Evolutionary conservation across 2,888 invertebrate species (phyloP), one percentile per base, ranked within the genome.

Genomic region (Heliothis peltigera): DNA sequence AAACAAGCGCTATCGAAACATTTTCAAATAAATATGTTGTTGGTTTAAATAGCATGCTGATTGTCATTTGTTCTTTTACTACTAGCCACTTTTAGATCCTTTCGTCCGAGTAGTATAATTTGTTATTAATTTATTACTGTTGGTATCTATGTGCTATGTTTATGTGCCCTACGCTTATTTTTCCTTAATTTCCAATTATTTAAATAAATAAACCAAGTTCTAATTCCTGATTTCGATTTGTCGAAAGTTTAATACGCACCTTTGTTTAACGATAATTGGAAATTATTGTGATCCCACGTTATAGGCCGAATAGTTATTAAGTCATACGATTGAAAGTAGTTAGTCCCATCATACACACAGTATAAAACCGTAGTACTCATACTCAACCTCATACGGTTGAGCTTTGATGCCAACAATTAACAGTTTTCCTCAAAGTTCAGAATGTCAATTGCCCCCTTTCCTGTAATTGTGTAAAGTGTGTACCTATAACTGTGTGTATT

Each of bases 401-500:
- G 35, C 35, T 4, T 15, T 35, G 15, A 15, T 35, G 15, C 12
- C 15, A 15, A 35, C 35, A 35, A 12, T 35, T 15, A 35, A 35
- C 35, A 15, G 35, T 8, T 35, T 35, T 15, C 15, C 12, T 35
- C 3, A 28, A 8, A 8, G 8, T 35, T 35, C 15, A 35, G 35
- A 35, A 35, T 35, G 35, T 35, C 35, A 35, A 15, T 35, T 35
- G 35, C 35, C 35, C n/a, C 25, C 35, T 35, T 3, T 35, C 35
- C 35, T 15, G 35, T 15, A 35, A 5, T 35, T 35, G 35, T 35
- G 35, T 35, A 35, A 35, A 42, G 64, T 53, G 56, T 72, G 56
- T 76, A 59, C 75, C 61, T 77, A 64, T 78, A 80, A 77, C 70
- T 70, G 64, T 78, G 69, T 78, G 78, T 80, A 73, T 74, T 77